A percentile compares a stretch with the other conserved stretches of the same genome.
These are phyloP conservation scores for Amphipoea lucens DNA, from an alignment of 2,888 invertebrate species.

Conservation along the genomic window DNA sequence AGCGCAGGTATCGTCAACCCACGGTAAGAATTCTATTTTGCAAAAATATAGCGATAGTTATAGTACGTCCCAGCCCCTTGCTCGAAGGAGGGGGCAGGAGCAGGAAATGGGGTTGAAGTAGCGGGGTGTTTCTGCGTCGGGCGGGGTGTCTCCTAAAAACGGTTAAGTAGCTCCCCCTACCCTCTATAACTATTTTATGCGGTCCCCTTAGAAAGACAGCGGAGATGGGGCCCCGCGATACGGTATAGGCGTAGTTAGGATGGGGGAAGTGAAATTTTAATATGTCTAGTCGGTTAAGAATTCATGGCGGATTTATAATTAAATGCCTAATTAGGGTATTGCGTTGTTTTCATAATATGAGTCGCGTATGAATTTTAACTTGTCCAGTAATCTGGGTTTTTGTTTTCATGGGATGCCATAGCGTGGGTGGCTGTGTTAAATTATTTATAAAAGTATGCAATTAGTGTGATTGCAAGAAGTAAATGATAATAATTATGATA, in stretches of 20 bases:
- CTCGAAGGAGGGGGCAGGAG: slow-evolving; percentile 78
- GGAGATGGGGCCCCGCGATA: slow-evolving; percentile 87
- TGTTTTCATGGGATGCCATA: slow-evolving; percentile 62
- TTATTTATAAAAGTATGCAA: slow-evolving; percentile 53
- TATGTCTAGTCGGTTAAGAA: slow-evolving; percentile 89
- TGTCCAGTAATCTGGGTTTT: slow-evolving; percentile 70
- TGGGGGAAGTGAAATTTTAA: slow-evolving; percentile 89
- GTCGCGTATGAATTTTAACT: slow-evolving; percentile 79
- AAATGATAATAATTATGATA: not conserved
- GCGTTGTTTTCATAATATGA: slow-evolving; percentile 81
- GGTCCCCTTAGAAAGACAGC: slow-evolving; percentile 90
- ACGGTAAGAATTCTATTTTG: slow-evolving; percentile 87
- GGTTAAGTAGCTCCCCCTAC: slow-evolving; percentile 90
- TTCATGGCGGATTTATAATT: slow-evolving; percentile 89
- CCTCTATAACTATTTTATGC: slow-evolving; percentile 90
- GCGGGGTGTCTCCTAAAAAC: slow-evolving; percentile 90
- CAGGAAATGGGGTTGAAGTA: slow-evolving; percentile 88
- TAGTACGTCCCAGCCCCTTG: slow-evolving; percentile 75
- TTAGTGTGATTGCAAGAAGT: slow-evolving; percentile 32
- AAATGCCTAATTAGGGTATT: slow-evolving; percentile 88
- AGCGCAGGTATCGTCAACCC: slow-evolving; percentile 88
- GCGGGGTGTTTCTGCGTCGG: slow-evolving; percentile 85
- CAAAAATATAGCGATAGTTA: slow-evolving; percentile 90
- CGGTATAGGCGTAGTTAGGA: slow-evolving; percentile 82
- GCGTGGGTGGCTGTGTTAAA: slow-evolving; percentile 20